Percentiles rank a stretch among this genome's conserved stretches.
Conservation (phyloP, 2,797 vertebrate species). For the Botia kubotai region DNA sequence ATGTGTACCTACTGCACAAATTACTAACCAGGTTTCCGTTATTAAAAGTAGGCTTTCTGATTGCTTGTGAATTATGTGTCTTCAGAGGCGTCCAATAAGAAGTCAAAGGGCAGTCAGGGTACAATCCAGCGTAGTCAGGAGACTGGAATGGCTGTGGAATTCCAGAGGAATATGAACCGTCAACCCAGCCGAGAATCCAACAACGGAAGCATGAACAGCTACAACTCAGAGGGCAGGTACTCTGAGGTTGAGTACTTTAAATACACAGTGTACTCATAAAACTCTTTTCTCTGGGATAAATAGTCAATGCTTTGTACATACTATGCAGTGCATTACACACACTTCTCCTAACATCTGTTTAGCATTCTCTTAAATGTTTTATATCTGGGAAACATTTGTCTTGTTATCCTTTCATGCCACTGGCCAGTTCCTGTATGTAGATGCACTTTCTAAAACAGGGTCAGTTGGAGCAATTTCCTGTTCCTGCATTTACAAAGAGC, state of each 20-base stretch:
- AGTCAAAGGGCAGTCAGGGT: slow-evolving; percentile 88
- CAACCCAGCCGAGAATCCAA: slow-evolving; percentile 96
- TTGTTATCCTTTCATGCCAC: background rate
- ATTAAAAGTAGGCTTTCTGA: background rate
- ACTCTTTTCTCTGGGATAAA: background rate
- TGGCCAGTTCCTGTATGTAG: background rate
- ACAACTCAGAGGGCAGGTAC: slow-evolving; percentile 93
- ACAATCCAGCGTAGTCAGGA: slow-evolving; percentile 96
- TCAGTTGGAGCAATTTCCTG: slow-evolving; percentile 1
- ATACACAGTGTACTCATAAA: background rate
- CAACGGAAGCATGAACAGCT: slow-evolving; percentile 96
- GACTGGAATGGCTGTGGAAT: slow-evolving; percentile 94
- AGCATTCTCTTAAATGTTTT: background rate
- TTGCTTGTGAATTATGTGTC: slow-evolving; percentile 13
- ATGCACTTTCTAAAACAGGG: background rate
- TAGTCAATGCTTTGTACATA: background rate
- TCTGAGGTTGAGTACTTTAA: background rate
- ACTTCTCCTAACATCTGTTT: slow-evolving; percentile 2
- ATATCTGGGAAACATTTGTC: background rate
- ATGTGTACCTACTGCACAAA: too few relatives aligned
- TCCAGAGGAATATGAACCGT: slow-evolving; percentile 91
- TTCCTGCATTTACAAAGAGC: background rate
- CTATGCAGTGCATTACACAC: background rate
- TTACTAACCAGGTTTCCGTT: background rate
- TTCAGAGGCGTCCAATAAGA: slow-evolving; percentile 91